Percentiles rank a stretch among this genome's conserved stretches.
These are phyloP conservation scores for Uropsilus gracilis DNA, from an alignment of 2,113 vertebrate genomes.

Conservation along the genomic window DNA sequence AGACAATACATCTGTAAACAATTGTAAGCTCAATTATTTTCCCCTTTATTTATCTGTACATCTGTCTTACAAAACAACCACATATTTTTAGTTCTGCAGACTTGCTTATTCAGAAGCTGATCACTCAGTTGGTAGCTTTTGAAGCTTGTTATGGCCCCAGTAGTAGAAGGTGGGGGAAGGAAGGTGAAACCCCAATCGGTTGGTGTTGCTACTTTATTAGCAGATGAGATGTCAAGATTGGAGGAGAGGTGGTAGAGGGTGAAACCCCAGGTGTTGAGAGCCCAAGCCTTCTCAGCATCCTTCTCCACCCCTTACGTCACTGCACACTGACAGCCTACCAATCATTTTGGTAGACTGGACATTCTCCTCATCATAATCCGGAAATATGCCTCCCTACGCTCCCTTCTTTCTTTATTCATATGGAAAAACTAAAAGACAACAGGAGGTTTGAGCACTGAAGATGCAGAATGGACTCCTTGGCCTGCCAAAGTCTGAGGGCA, in stretches of 20 bases:
- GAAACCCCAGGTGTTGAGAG: not conserved
- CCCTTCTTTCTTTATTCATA: not conserved
- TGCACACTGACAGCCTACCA: not conserved
- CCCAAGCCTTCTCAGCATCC: not conserved
- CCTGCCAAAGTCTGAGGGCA: not conserved
- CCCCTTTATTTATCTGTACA: conserved; percentile 10
- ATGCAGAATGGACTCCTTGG: not conserved
- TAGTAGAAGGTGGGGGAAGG: conserved; percentile 46
- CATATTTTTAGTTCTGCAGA: conserved; percentile 22
- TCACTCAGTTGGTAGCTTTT: not conserved
- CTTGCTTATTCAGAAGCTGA: conserved; percentile 21
- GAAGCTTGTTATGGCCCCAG: not conserved
- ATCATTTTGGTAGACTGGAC: too few species aligned
- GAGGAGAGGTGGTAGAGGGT: not conserved
- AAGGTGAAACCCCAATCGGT: conserved; percentile 55
- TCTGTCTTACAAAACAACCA: not conserved
- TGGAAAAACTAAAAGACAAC: not conserved
- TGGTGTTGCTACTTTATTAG: not conserved
- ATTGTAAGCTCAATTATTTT: not conserved
- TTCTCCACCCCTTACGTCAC: not conserved
- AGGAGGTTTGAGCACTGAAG: not conserved
- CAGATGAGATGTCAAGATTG: conserved; percentile 45
- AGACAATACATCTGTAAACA: not conserved
- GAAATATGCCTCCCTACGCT: not conserved
- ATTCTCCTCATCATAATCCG: accelerated